Percentiles rank a stretch among this genome's conserved stretches.
These are phyloP conservation scores for Deroplatys truncata DNA, from an alignment of 2,888 invertebrate genomes.

Conservation along the genomic window DNA sequence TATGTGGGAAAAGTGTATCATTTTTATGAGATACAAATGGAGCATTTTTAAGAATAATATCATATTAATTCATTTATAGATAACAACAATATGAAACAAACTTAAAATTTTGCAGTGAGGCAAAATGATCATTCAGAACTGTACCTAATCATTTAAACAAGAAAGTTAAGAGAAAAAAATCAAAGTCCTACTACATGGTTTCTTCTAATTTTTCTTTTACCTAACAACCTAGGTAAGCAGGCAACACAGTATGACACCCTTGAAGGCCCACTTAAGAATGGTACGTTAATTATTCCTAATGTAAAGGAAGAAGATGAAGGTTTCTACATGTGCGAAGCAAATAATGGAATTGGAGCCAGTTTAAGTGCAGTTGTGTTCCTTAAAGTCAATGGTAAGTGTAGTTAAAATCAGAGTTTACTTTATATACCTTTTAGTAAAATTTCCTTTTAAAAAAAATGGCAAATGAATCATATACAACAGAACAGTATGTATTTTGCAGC, in stretches of 20 bases:
- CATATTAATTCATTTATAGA: no score
- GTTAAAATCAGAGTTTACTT: not conserved
- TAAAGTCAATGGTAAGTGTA: conserved; percentile 33
- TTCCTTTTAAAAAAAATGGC: not conserved
- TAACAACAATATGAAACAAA: no score
- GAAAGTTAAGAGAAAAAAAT: no score
- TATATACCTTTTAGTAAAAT: not conserved
- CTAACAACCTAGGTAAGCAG: conserved; percentile 17
- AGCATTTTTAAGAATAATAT: no score
- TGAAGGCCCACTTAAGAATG: conserved; percentile 28
- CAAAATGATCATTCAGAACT: no score
- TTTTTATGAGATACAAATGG: no score
- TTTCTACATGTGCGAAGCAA: conserved; percentile 43
- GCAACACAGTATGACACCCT: conserved; percentile 24
- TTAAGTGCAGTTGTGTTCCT: conserved; percentile 42
- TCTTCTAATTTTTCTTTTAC: not conserved
- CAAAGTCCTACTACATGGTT: not conserved
- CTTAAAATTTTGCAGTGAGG: no score
- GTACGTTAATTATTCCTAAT: conserved; percentile 30
- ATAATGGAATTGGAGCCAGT: conserved; percentile 42
- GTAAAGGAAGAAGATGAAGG: conserved; percentile 35
- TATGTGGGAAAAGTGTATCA: no score
- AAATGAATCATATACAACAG: not conserved
- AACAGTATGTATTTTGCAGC: conserved; percentile 20
- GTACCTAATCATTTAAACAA: no score